Conservation (phyloP, 1,140 invertebrate species). For the Platyscapa corneri region DNA sequence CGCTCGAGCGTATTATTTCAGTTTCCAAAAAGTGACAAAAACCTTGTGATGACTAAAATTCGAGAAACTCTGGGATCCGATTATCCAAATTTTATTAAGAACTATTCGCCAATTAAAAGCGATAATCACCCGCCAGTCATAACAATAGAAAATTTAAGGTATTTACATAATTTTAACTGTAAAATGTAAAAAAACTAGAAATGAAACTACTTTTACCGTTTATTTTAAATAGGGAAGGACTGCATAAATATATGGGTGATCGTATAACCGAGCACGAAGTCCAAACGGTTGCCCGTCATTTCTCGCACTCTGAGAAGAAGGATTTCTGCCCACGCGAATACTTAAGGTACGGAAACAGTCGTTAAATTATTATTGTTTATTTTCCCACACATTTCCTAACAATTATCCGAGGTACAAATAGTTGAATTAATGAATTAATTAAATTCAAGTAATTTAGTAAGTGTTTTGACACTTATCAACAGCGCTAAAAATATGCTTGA, state of each 20-base stretch:
- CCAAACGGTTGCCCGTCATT: constrained; percentile 81
- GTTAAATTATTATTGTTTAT: background rate
- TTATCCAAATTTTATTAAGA: constrained; percentile 84
- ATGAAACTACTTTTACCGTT: background rate
- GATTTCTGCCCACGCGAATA: constrained; percentile 72
- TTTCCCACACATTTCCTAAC: too few relatives aligned
- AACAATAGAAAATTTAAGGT: constrained; percentile 4
- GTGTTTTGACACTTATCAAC: too few relatives aligned
- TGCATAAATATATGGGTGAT: constrained; percentile 77
- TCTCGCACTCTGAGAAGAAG: constrained; percentile 69
- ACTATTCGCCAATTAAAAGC: constrained; percentile 76
- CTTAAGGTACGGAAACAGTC: constrained; percentile 65
- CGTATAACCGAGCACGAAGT: constrained; percentile 86
- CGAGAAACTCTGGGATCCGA: constrained; percentile 77
- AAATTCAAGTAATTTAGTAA: too few relatives aligned
- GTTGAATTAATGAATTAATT: too few relatives aligned
- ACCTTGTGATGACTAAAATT: constrained; percentile 82
- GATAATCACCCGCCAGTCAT: constrained; percentile 57
- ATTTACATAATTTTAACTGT: background rate
- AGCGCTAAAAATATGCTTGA: too few relatives aligned
- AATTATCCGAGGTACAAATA: too few relatives aligned
- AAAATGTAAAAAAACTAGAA: background rate
- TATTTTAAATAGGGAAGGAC: constrained; percentile 71
- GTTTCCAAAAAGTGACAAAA: constrained; percentile 83
- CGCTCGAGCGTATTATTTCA: constrained; percentile 63